Evolutionary conservation across 2,113 vertebrate species (phyloP), one percentile per base, ranked within the genome.

Genomic region (Sigmodon hispidus): DNA sequence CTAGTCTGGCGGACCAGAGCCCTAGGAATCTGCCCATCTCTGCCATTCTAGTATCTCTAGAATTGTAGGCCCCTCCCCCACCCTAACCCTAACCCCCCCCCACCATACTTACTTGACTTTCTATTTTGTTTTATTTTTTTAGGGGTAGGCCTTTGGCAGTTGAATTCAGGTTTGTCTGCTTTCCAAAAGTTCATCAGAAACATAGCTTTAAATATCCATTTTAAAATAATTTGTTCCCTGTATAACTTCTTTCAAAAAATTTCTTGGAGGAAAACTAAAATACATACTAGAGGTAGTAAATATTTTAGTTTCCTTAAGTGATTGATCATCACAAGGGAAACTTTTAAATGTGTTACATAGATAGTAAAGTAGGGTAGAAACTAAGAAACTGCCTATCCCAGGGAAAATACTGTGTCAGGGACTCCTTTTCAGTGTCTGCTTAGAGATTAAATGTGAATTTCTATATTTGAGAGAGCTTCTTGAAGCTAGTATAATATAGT

Each of bases 401-500:
- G 34, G 16, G 13, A 73, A 67, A 75, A 73, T 90, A 40, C 29
- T 92, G 16, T 73, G 48, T 94, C 19, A 34, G 24, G 13, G 36
- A 95, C 13, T 52, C 40, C 11, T 90, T 31, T 75, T 80, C 45
- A 40, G 17, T 93, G 40, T 91, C 31, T 96, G 19, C 89, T 90
- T 86, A 43, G 75, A 55, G 45, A 69, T 96, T 93, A 89, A 85
- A 7, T 87, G 55, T 57, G 9, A 86, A 76, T 92, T 91, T 92
- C 45, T 63, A 34, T 84, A 89, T 95, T 93, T 89, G 55, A 93
- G 84, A 87, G 67, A 87, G 17, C 79, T 36, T 92, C 48, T 69
- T 59, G 61, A 95, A 43, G 48, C 63, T 85, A 57, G 55, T 87
- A 94, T 11, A 89, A n/a, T 83, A 45, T 31, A 52, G 17, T 90